These are phyloP conservation scores for Pyrrhura leucotis DNA, from an alignment of 2,797 vertebrate genomes.

Conservation along the genomic window DNA sequence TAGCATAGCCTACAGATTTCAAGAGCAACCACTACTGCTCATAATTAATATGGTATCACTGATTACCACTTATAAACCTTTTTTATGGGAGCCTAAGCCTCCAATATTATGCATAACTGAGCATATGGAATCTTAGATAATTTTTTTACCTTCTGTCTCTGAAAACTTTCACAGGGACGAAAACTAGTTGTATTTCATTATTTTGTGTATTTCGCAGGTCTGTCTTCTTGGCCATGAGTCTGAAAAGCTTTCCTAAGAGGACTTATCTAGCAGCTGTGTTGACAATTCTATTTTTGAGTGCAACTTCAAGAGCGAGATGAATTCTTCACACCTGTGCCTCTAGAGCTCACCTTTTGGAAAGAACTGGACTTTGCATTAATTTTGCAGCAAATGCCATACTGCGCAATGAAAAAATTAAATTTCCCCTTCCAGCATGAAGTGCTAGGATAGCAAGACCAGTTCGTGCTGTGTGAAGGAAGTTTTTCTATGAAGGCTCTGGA, in stretches of 20 bases:
- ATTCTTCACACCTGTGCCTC: constrained; percentile 53
- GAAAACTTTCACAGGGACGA: constrained; percentile 33
- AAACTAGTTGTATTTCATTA: constrained; percentile 40
- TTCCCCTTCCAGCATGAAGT: neutral
- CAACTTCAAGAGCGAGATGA: constrained; percentile 44
- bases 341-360: constrained; percentile 34
- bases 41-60: constrained; percentile 61
- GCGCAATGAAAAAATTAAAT: neutral
- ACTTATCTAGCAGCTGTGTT: constrained; percentile 58
- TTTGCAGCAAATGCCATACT: neutral
- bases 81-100: constrained; percentile 22
- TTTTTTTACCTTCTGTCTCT: constrained; percentile 51
- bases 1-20: constrained; percentile 41
- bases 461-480: neutral
- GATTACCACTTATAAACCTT: constrained; percentile 56
- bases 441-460: neutral
- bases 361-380: constrained; percentile 33
- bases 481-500: neutral
- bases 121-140: constrained; percentile 56
- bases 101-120: constrained; percentile 6
- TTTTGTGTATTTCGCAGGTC: constrained; percentile 35
- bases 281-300: constrained; percentile 51
- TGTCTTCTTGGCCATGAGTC: constrained; percentile 40
- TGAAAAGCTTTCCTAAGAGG: constrained; percentile 44
- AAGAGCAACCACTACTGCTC: constrained; percentile 28